phyloP scores from a whole-genome alignment of 2,113 vertebrate genomes.

The Serilophus lunatus region DNA sequence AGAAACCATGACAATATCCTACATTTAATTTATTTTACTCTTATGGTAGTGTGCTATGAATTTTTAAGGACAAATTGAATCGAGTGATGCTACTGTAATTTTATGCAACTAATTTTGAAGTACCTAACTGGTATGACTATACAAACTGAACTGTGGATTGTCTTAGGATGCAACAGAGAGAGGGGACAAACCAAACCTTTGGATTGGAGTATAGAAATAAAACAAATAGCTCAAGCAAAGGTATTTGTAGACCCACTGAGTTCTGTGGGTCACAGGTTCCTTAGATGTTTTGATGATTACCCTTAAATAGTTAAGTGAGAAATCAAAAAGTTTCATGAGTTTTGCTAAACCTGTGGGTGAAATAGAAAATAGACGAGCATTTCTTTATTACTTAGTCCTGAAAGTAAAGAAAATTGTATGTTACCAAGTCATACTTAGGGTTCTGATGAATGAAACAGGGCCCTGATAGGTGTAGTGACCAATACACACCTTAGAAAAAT shows the following conservation, averaged over 20 bases:
- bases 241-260: not conserved
- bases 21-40: not conserved
- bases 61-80: not conserved
- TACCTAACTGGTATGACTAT: not conserved
- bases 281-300: not conserved
- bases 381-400: not conserved
- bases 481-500: rapidly evolving
- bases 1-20: not conserved
- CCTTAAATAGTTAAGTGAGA: not conserved
- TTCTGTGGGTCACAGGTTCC: not conserved
- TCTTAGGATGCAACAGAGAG: not conserved
- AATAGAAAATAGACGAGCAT: not conserved
- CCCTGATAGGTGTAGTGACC: not conserved
- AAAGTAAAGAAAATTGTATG: not conserved
- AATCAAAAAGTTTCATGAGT: not conserved
- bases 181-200: not conserved
- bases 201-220: not conserved
- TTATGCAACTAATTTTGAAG: not conserved
- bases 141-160: not conserved
- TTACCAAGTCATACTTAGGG: not conserved
- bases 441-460: not conserved
- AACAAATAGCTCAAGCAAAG: not conserved
- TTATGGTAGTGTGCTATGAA: not conserved
- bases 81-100: not conserved
- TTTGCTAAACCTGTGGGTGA: not conserved